Evolutionary conservation across 2,113 vertebrate species (phyloP), one percentile per base, ranked within the genome.

Genomic region (Oncorhynchus tshawytscha): DNA sequence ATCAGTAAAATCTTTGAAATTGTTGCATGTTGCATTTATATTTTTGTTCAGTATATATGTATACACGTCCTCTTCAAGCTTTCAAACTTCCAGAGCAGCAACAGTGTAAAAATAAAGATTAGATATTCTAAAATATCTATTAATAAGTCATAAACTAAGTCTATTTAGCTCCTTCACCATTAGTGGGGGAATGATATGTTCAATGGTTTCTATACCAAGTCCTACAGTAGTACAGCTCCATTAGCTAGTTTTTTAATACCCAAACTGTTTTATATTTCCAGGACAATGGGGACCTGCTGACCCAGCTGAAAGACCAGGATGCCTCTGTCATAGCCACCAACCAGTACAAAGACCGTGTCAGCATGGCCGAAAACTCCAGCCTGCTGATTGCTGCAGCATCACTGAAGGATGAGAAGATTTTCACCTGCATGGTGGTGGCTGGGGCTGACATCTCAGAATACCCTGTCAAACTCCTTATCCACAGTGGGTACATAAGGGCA

Each of bases 341-440:
- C 25, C 95, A 95, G 72, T 98, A 96, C 92, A 94, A 92, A 84
- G 91, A 76, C 80, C 94, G 97, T 75, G 81, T 97, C 84, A 94
- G 71, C 88, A 90, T 99, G 78, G 94, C 93, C 4, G 87, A 92
- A 59, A 95, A 96, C 91, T 94, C 89, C 67, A 95, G 94, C 0
- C 90, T 99, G 84, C 92, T 94, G 72, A 95, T 99, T 78, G 92
- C 84, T 51, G 88, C 88, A 25, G 94, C 93, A 78, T 94, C 86
- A 83, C 93, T 99, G 86, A 81, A 79, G 0, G 97, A 99, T 87
- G 94, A 97, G 82, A 95, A 89, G 82, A 94, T 91, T 78, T 98
- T 96, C 90, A 97, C 95, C 62, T 99, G 97, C 89, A 95, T 97
- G 95, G 87, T 96, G 5, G 95, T 95, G 72, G 84, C 83, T 0